These are phyloP conservation scores for Ernsta delagoae DNA, from an alignment of 2,888 invertebrate genomes.

Conservation along the genomic window DNA sequence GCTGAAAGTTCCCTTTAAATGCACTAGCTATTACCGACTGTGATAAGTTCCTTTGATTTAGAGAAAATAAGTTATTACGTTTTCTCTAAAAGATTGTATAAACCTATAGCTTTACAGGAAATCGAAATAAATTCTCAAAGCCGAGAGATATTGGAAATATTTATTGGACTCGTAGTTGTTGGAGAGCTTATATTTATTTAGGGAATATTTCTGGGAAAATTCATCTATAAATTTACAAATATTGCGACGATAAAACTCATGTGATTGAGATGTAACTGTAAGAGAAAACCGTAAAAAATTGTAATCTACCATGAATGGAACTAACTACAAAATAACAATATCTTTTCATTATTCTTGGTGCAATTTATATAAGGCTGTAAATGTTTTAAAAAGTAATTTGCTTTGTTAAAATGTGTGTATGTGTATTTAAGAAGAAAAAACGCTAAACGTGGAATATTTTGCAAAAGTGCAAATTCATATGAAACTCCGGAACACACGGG, in stretches of 20 bases:
- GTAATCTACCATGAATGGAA: too few species aligned
- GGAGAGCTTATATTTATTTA: constrained; percentile 14
- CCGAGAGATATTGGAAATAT: constrained; percentile 18
- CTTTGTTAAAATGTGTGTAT: too few species aligned
- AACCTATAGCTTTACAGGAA: background rate
- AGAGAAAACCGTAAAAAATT: too few species aligned
- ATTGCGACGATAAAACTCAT: background rate
- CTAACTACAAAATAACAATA: too few species aligned
- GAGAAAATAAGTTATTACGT: background rate
- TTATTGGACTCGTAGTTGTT: constrained; percentile 10
- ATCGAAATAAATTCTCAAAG: constrained; percentile 17
- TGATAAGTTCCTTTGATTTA: background rate
- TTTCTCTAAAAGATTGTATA: background rate
- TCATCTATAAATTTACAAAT: background rate
- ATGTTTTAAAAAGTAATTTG: too few species aligned
- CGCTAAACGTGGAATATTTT: constrained; percentile 28
- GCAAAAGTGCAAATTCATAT: constrained; percentile 36
- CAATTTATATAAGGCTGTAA: too few species aligned
- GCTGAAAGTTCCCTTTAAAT: background rate
- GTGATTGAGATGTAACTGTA: too few species aligned
- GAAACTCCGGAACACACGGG: constrained; percentile 55
- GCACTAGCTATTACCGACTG: background rate
- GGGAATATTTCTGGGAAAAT: background rate
- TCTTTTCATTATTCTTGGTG: too few species aligned
- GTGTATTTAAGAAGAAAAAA: background rate